phyloP scores from a whole-genome alignment of 2,888 invertebrate species.

The Cerastis leucographa region DNA sequence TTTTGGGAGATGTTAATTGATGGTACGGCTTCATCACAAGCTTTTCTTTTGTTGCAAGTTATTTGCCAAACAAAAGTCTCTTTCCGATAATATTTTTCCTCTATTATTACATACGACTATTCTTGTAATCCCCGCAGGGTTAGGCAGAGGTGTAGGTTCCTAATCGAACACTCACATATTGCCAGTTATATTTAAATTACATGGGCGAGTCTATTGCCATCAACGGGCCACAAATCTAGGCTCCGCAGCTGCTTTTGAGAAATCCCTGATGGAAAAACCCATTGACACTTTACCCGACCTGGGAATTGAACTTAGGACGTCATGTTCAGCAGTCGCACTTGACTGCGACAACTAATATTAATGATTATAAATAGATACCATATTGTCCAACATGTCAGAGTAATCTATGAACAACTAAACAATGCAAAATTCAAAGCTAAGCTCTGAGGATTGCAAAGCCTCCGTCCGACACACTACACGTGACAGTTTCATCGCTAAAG shows the following conservation, averaged over 20 bases:
- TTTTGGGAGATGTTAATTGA: conserved; percentile 56
- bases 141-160: neutral
- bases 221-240: neutral
- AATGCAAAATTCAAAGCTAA: neutral
- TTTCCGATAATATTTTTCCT: neutral
- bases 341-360: neutral
- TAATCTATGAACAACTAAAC: neutral
- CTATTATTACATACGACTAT: neutral
- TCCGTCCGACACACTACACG: too few relatives aligned
- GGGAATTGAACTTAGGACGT: neutral
- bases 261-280: neutral
- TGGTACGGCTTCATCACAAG: conserved; percentile 30
- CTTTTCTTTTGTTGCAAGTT: conserved; percentile 27
- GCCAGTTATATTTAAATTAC: too few relatives aligned
- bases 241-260: neutral
- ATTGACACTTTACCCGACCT: neutral
- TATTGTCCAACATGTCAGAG: neutral
- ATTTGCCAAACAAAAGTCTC: conserved; percentile 7
- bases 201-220: neutral
- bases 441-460: neutral
- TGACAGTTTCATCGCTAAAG: neutral
- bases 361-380: too few relatives aligned
- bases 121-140: neutral
- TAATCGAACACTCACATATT: neutral
- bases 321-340: neutral